These are phyloP conservation scores for Drosophila subsilvestris DNA, from an alignment of 2,888 invertebrate species.

Conservation along the genomic window DNA sequence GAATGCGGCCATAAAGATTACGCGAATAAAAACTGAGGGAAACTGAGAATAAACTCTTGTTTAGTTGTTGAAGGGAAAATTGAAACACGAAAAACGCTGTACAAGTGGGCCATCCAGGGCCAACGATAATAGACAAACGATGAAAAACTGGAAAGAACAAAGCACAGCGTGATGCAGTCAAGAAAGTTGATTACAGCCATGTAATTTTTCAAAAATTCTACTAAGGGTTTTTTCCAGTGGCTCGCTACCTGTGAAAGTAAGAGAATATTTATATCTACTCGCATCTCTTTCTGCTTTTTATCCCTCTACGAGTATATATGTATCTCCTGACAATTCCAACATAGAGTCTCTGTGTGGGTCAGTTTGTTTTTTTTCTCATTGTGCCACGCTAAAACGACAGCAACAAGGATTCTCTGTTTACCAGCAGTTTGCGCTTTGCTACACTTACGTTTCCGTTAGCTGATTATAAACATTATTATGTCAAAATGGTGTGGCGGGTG, in stretches of 20 bases:
- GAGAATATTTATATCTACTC: too few relatives aligned
- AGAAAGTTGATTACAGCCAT: conserved; percentile 40
- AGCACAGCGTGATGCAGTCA: conserved; percentile 7
- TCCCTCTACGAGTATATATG: neutral
- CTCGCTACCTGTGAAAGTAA: neutral
- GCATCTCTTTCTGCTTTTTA: too few relatives aligned
- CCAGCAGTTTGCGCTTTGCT: conserved; percentile 41
- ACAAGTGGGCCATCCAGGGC: conserved; percentile 27
- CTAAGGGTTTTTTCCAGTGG: too few relatives aligned
- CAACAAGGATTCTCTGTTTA: neutral
- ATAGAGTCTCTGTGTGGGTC: neutral
- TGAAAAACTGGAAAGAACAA: neutral
- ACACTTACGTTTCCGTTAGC: conserved; percentile 24
- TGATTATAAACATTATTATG: conserved; percentile 32
- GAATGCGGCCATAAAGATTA: conserved; percentile 34
- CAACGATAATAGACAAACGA: conserved; percentile 17
- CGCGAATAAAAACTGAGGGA: conserved; percentile 15
- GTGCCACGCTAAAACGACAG: neutral
- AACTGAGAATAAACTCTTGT: conserved; percentile 27
- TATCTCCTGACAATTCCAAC: neutral
- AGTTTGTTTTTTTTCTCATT: neutral
- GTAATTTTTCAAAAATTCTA: conserved; percentile 19
- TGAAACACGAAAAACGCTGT: conserved; percentile 27
- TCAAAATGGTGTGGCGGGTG: conserved; percentile 6
- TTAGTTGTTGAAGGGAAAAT: conserved; percentile 30